A percentile compares a stretch with the other conserved stretches of the same genome.
These are phyloP conservation scores for Myxocyprinus asiaticus DNA, from an alignment of 2,113 vertebrate species.

Conservation along the genomic window DNA sequence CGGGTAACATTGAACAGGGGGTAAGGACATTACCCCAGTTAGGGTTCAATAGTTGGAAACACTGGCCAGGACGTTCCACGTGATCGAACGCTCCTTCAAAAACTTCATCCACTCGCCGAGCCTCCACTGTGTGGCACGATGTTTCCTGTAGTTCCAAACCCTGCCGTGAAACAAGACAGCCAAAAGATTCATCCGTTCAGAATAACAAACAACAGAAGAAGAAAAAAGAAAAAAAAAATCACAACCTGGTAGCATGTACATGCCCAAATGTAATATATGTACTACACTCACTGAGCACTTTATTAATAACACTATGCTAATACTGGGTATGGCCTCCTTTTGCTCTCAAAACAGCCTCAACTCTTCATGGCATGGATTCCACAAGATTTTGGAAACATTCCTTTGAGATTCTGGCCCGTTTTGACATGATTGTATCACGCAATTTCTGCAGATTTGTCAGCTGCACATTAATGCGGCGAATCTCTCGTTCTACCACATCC, in stretches of 20 bases:
- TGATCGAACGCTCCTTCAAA: constrained; percentile 89
- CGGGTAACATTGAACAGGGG: constrained; percentile 84
- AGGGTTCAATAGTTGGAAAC: constrained; percentile 81
- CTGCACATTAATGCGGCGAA: no score
- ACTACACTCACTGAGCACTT: no score
- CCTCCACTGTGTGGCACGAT: constrained; percentile 95
- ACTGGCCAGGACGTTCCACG: constrained; percentile 71
- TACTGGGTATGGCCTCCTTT: no score
- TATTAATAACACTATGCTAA: no score
- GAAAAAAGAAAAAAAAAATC: neutral
- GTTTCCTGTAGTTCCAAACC: constrained; percentile 97
- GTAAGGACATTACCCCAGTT: constrained; percentile 91
- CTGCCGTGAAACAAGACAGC: constrained; percentile 66
- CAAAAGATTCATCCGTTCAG: neutral
- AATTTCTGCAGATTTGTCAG: no score
- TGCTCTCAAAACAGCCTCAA: no score
- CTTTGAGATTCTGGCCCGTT: no score
- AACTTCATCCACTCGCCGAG: constrained; percentile 91
- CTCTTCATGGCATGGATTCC: no score
- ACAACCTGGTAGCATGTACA: neutral
- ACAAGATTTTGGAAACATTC: no score
- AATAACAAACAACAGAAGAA: neutral
- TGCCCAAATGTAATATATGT: no score
- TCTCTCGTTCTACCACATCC: no score
- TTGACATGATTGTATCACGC: no score